These are phyloP conservation scores for Drosophila imparisetae DNA, from an alignment of 2,888 invertebrate genomes.

Conservation along the genomic window DNA sequence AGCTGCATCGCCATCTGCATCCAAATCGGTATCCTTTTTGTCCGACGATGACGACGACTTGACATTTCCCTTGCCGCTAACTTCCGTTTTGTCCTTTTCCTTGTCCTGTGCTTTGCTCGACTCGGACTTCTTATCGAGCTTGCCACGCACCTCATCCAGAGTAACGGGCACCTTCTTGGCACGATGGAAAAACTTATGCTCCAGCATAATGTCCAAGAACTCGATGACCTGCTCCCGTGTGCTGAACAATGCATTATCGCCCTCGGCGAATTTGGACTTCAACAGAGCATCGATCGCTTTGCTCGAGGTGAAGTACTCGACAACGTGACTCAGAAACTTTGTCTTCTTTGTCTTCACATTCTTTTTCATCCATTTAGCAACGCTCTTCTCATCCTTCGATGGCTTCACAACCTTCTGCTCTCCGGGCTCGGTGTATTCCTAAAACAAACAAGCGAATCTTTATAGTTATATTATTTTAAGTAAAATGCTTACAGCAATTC, in stretches of 20 bases:
- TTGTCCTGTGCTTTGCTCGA: slow-evolving; percentile 70
- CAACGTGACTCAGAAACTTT: slow-evolving; percentile 97
- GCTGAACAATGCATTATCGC: slow-evolving; percentile 91
- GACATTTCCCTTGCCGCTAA: slow-evolving; percentile 25
- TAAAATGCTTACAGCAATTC: not conserved
- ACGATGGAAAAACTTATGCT: slow-evolving; percentile 97
- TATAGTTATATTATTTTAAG: not conserved
- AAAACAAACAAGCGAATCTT: slow-evolving; percentile 14
- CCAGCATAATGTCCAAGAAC: slow-evolving; percentile 92
- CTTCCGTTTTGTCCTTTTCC: slow-evolving; percentile 67
- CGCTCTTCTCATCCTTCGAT: slow-evolving; percentile 94
- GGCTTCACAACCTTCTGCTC: slow-evolving; percentile 89
- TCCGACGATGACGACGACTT: slow-evolving; percentile 49
- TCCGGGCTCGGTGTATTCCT: slow-evolving; percentile 85
- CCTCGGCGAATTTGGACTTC: slow-evolving; percentile 95
- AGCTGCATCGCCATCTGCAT: slow-evolving; percentile 61
- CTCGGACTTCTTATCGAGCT: slow-evolving; percentile 60
- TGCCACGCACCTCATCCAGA: slow-evolving; percentile 79
- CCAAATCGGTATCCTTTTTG: slow-evolving; percentile 76
- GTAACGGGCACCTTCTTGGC: slow-evolving; percentile 92
- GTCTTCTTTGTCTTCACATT: slow-evolving; percentile 98
- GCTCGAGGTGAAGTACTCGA: slow-evolving; percentile 96
- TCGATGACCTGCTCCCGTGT: slow-evolving; percentile 92
- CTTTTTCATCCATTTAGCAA: slow-evolving; percentile 97
- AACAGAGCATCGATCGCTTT: slow-evolving; percentile 96